These are phyloP conservation scores for Falcaria lacertinaria DNA, from an alignment of 2,888 invertebrate species.

Conservation along the genomic window DNA sequence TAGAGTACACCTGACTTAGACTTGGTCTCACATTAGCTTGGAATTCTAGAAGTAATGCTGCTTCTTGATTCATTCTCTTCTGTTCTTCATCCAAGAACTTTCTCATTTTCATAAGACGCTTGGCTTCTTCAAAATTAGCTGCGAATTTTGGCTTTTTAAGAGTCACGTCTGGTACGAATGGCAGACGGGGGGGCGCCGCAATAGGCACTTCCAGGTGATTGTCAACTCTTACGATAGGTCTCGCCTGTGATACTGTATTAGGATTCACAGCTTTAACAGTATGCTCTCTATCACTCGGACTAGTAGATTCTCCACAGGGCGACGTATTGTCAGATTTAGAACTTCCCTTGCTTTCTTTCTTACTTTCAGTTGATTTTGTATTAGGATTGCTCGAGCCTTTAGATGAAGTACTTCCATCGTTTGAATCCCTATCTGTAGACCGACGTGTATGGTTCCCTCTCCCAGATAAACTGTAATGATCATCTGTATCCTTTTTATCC, in stretches of 20 bases:
- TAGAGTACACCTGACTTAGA: constrained; percentile 71
- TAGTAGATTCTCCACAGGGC: constrained; percentile 69
- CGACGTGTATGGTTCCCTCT: constrained; percentile 83
- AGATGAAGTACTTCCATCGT: constrained; percentile 82
- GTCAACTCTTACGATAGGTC: constrained; percentile 58
- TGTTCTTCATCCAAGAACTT: constrained; percentile 82
- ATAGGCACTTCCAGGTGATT: constrained; percentile 60
- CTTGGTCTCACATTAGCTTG: constrained; percentile 73
- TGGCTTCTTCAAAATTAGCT: constrained; percentile 83
- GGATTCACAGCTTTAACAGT: constrained; percentile 30
- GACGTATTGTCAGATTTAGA: constrained; percentile 69
- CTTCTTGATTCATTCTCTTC: constrained; percentile 74
- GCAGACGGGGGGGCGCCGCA: constrained; percentile 52
- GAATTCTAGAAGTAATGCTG: constrained; percentile 67
- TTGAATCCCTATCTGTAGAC: constrained; percentile 89
- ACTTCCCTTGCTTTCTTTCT: constrained; percentile 62
- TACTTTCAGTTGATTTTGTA: constrained; percentile 54
- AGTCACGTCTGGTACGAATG: constrained; percentile 70
- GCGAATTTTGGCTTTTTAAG: constrained; percentile 84
- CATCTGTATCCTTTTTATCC: constrained; percentile 81
- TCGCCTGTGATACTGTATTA: constrained; percentile 36
- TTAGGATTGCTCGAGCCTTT: constrained; percentile 63
- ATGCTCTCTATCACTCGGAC: constrained; percentile 72
- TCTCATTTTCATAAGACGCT: constrained; percentile 82
- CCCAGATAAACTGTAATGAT: constrained; percentile 84